Percentiles rank a stretch among this genome's conserved stretches.
phyloP scores from a whole-genome alignment of 2,797 vertebrate species.

The Coendou prehensilis region DNA sequence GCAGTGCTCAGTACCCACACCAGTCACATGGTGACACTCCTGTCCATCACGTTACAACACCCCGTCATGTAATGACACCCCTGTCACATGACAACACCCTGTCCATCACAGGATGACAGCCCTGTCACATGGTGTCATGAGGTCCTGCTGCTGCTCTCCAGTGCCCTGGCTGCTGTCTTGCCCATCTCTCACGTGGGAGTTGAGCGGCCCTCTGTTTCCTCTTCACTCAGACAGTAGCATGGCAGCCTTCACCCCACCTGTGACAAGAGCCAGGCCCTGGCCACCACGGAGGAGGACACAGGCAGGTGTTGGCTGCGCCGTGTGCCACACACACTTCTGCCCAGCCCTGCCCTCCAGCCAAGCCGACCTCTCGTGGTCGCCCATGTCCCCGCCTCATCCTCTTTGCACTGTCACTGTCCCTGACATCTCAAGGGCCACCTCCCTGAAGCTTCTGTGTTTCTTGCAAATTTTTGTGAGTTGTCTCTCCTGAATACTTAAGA shows the following conservation, averaged over 20 bases:
- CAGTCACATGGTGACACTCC: background rate
- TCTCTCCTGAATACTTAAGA: background rate
- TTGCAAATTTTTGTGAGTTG: slow-evolving; percentile 11
- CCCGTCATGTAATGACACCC: background rate
- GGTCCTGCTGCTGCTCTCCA: background rate
- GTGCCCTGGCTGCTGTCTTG: background rate
- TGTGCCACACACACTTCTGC: background rate
- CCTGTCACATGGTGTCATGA: background rate
- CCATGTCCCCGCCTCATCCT: background rate
- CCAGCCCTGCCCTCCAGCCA: background rate
- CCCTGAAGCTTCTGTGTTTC: background rate
- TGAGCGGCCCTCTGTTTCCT: background rate
- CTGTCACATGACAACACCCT: background rate
- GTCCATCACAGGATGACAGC: background rate
- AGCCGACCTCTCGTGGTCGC: background rate
- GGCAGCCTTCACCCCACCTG: background rate
- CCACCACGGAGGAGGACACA: background rate
- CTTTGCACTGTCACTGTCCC: background rate
- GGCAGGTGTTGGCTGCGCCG: background rate
- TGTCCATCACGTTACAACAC: background rate
- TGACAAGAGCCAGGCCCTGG: background rate
- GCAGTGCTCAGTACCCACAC: background rate
- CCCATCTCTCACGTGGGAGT: background rate
- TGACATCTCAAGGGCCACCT: background rate
- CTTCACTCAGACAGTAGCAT: background rate